phyloP scores from a whole-genome alignment of 2,797 vertebrate species.

The Pterois miles region DNA sequence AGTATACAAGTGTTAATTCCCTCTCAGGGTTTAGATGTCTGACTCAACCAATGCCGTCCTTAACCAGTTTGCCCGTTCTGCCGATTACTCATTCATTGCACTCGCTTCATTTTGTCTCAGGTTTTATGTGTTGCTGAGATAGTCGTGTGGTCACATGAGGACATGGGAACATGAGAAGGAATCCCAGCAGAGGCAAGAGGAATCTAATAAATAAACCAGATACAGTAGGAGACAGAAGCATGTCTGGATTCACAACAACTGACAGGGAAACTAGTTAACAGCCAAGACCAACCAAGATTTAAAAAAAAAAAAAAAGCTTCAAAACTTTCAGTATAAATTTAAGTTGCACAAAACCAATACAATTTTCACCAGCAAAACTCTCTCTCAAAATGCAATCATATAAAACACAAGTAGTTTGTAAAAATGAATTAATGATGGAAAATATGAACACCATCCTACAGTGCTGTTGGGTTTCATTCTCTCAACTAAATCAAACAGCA shows the following conservation, averaged over 20 bases:
- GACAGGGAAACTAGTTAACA: neutral
- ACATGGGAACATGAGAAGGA: conserved; percentile 21
- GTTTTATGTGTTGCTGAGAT: conserved; percentile 2
- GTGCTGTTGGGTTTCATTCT: neutral
- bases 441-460: neutral
- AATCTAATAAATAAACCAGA: conserved; percentile 13
- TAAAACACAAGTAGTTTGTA: neutral
- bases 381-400: neutral
- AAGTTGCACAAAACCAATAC: neutral
- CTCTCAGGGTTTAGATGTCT: conserved; percentile 31
- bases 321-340: no score
- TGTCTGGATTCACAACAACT: neutral
- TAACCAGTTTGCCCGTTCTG: conserved; percentile 5
- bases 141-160: neutral
- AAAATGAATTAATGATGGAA: neutral
- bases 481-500: neutral
- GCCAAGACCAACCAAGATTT: no score
- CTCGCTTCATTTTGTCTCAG: neutral
- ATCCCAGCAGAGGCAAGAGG: conserved; percentile 7
- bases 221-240: neutral
- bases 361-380: neutral
- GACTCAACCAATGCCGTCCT: conserved; percentile 10
- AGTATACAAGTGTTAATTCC: conserved; percentile 45
- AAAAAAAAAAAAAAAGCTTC: no score
- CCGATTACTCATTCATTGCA: conserved; percentile 15